phyloP scores from a whole-genome alignment of 2,888 invertebrate genomes.

The Ernsta delagoae region DNA sequence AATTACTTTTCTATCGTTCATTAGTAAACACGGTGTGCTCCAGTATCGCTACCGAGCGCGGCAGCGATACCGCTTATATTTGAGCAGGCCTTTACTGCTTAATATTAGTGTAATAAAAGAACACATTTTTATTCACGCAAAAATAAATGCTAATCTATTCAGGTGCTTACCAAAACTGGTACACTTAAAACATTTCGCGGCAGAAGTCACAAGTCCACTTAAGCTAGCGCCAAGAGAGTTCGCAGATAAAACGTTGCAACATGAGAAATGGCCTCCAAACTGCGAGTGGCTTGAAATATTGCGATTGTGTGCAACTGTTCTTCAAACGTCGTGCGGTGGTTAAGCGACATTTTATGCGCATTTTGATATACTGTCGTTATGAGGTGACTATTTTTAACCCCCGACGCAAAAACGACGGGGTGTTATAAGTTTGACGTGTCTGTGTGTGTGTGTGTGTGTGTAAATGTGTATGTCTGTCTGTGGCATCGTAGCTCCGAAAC shows the following conservation, averaged over 20 bases:
- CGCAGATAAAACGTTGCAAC: constrained; percentile 67
- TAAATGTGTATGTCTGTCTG: too few relatives aligned
- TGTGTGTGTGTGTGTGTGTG: too few relatives aligned
- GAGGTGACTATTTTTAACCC: constrained; percentile 2
- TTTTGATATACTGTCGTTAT: constrained; percentile 34
- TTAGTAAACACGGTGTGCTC: too few relatives aligned
- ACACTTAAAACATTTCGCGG: constrained; percentile 52
- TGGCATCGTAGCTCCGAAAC: too few relatives aligned
- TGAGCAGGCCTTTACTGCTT: too few relatives aligned
- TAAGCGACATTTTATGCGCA: constrained; percentile 43
- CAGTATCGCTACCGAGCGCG: too few relatives aligned
- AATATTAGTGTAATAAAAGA: too few relatives aligned
- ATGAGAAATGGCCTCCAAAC: constrained; percentile 69
- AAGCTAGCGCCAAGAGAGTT: constrained; percentile 49
- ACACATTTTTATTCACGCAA: neutral
- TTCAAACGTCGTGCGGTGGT: constrained; percentile 16
- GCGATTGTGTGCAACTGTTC: constrained; percentile 45
- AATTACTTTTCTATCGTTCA: too few relatives aligned
- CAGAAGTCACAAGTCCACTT: constrained; percentile 55
- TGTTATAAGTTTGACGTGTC: too few relatives aligned
- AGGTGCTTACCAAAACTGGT: constrained; percentile 35
- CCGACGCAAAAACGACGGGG: too few relatives aligned
- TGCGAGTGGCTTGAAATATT: constrained; percentile 69
- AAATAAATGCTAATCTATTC: neutral
- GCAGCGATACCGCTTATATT: too few relatives aligned